Conservation (phyloP, 2,888 invertebrate genomes). For the Phytoseiulus persimilis region DNA sequence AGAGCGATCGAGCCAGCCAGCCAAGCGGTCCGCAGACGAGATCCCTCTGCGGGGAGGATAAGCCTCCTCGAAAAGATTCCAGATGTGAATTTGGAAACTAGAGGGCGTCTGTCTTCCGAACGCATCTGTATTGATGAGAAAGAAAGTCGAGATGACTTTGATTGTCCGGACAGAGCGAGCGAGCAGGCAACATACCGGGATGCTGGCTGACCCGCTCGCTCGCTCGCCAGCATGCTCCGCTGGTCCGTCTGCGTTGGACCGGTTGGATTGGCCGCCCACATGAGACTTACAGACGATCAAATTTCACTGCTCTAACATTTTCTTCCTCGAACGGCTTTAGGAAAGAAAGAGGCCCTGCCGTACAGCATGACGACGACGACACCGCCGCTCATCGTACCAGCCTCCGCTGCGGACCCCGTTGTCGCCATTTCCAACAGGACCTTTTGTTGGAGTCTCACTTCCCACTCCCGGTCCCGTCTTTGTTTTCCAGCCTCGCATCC, state of each 20-base stretch:
- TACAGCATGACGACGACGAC: neutral
- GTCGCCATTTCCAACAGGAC: neutral
- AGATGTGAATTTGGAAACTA: conserved; percentile 5
- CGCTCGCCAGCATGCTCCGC: neutral
- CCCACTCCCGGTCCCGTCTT: no score
- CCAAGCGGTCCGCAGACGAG: neutral
- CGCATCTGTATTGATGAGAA: neutral
- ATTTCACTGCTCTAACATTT: neutral
- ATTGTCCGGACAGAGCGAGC: neutral
- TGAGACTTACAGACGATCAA: conserved; percentile 5
- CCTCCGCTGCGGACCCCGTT: neutral
- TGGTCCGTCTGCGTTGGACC: no score
- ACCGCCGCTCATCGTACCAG: neutral
- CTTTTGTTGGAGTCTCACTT: no score
- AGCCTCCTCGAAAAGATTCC: neutral
- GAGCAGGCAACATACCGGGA: neutral
- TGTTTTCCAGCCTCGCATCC: no score
- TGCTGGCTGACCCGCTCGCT: neutral
- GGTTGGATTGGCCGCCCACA: neutral
- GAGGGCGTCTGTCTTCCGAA: neutral
- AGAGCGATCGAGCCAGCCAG: neutral
- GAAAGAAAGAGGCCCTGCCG: neutral
- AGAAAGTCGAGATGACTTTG: conserved; percentile 5
- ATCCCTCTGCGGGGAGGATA: no score
- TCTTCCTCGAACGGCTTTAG: neutral